These are phyloP conservation scores for Raja brachyura DNA, from an alignment of 2,113 vertebrate species.

Conservation along the genomic window DNA sequence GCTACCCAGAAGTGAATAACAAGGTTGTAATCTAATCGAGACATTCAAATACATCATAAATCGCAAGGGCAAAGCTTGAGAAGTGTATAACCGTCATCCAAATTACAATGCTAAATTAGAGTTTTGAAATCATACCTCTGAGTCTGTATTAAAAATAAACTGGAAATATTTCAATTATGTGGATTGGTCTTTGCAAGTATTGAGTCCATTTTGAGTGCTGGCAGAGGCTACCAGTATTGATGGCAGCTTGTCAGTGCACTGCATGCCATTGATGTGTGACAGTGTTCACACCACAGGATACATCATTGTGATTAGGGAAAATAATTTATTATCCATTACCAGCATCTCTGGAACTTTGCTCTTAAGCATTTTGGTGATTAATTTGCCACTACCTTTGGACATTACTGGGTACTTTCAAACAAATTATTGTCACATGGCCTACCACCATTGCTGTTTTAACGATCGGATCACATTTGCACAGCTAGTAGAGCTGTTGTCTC, in stretches of 20 bases:
- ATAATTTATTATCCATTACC: constrained; percentile 29
- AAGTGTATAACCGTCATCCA: neutral
- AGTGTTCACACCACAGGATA: constrained; percentile 23
- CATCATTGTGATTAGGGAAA: constrained; percentile 30
- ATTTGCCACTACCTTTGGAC: neutral
- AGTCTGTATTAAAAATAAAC: constrained; percentile 17
- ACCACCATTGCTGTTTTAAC: neutral
- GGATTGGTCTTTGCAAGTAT: neutral
- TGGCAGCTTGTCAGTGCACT: constrained; percentile 23
- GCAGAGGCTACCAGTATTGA: constrained; percentile 17
- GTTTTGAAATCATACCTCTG: constrained; percentile 13
- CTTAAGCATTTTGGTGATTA: constrained; percentile 11
- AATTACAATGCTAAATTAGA: constrained; percentile 28
- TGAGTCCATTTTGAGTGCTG: neutral
- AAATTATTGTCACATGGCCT: neutral
- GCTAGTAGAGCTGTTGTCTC: no score
- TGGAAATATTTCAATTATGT: neutral
- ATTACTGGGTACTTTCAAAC: neutral
- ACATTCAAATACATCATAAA: constrained; percentile 18
- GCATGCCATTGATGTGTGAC: constrained; percentile 16
- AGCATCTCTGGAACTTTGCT: constrained; percentile 25
- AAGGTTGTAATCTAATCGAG: constrained; percentile 8
- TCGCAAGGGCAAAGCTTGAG: constrained; percentile 18
- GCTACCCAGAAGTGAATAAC: constrained; percentile 27
- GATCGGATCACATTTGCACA: neutral